Base-by-base conservation (phyloP, 2,888 invertebrate species). In the Drosophila neutralis region DNA sequence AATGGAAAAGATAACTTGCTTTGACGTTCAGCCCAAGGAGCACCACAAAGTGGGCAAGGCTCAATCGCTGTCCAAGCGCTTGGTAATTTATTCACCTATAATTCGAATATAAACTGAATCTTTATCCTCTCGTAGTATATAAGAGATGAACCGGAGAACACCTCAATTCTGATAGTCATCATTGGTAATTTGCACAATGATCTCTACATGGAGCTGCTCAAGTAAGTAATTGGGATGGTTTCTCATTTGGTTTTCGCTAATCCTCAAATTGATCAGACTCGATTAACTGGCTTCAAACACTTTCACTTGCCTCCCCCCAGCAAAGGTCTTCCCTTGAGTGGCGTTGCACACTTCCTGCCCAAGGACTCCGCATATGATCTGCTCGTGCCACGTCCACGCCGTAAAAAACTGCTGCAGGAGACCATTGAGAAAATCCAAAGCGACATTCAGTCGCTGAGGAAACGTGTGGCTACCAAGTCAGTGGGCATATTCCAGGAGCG, bases 271-370 rank as follows among this genome's bases (percentile, higher is more conserved):
- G 33, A 18, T 29, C 13, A 5, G 3, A 2, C 2, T 58, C 36
- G 4, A 7, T 38, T 38, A 29, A n/a, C 52, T 21, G 2, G 0
- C 6, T 36, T 36, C 0, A 18, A 36, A 18, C 4, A 45, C 15
- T 8, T 45, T 24, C 8, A 45, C 0, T 24, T 38, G 21, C 15
- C 1, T 18, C 3, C 11, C 31, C 36, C 2, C 56, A 91, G 89
- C 10, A 11, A 38, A 7, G 27, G 49, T 6, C 76, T 85, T 24
- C 91, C 92, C 0, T 49, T 92, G 36, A 77, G 83, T 13, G 91
- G 89, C 0, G 76, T 92, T 33, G 71, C 91, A 27, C 89, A 92
- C 68, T 92, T 92, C 58, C 52, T 92, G 27, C 92, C 92, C 21
- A 77, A 87, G 31, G 76, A 82, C 51, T 78, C 81, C 31, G 82